Evolutionary conservation across 2,888 invertebrate genomes (phyloP), one percentile per base, ranked within the genome.

Genomic region (Andrena chrysosceles): DNA sequence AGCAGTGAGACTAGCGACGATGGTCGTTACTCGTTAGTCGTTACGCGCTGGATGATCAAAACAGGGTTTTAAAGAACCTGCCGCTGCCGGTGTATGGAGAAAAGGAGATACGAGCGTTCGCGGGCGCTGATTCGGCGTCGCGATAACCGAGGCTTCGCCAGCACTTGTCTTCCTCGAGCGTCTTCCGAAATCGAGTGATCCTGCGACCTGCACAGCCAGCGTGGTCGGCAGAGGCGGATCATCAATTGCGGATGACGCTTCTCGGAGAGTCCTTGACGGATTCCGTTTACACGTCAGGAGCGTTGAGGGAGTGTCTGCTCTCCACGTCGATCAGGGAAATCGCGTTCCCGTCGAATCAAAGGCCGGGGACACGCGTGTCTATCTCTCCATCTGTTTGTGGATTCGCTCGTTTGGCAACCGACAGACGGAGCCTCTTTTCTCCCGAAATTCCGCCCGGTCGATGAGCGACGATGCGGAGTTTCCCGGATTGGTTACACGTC

Each of bases 231-330:
- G 33, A 48, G 49, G 16, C 60, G n/a, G 35, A 64, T 76, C 82
- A 76, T 64, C 76, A 42, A 64, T 69, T 54, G 52, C 56, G 83
- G 72, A 49, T 67, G 77, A 77, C 72, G 75, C 35, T 52, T 60
- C 71, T 70, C 59, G 42, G 33, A 67, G 77, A 60, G 72, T 64
- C 59, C 78, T 87, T 31, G 78, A 78, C 48, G 73, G 66, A 66
- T 75, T 80, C 77, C 75, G 76, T 75, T 77, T 87, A 74, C 69
- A 66, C 75, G 72, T 72, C 83, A 63, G 56, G 64, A 73, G 64
- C 60, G 66, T 69, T n/a, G 82, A 66, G 75, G 82, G 31, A 69
- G 77, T 71, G 71, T 69, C 72, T 72, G 69, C 83, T 69, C 83
- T 72, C 31, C 33, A 35, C 77, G 83, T 83, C 83, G 63, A 83